Conservation (phyloP, 2,797 vertebrate species). For the Poeciliopsis presidionis region DNA sequence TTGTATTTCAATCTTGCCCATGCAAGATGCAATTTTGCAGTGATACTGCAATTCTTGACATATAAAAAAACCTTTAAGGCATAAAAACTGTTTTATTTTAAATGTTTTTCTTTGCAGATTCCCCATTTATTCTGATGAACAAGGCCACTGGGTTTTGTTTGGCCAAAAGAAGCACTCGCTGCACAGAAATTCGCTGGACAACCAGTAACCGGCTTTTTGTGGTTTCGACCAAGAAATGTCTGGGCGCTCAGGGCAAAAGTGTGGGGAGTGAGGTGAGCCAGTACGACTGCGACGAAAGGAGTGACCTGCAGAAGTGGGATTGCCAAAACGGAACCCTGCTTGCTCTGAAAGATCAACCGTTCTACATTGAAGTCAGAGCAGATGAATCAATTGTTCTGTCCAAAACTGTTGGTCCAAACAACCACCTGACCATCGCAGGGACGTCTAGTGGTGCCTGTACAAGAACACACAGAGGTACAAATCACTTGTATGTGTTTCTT, state of each 20-base stretch:
- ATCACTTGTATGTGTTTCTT: neutral
- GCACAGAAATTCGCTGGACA: slow-evolving; percentile 85
- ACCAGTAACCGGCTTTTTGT: slow-evolving; percentile 84
- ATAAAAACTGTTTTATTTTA: neutral
- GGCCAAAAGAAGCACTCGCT: slow-evolving; percentile 40
- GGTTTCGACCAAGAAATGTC: slow-evolving; percentile 79
- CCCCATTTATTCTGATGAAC: slow-evolving; percentile 57
- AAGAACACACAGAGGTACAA: slow-evolving; percentile 88
- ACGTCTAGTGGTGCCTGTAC: slow-evolving; percentile 86
- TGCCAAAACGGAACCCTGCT: slow-evolving; percentile 89
- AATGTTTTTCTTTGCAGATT: slow-evolving; percentile 47
- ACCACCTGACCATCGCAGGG: slow-evolving; percentile 85
- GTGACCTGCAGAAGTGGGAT: slow-evolving; percentile 89
- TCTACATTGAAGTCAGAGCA: slow-evolving; percentile 85
- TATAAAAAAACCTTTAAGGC: neutral
- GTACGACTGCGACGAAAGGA: slow-evolving; percentile 84
- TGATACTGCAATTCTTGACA: too few relatives aligned
- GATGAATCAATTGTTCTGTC: slow-evolving; percentile 84
- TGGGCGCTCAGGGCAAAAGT: slow-evolving; percentile 83
- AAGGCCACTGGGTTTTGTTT: slow-evolving; percentile 64
- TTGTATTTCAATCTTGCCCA: neutral
- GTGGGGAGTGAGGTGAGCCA: slow-evolving; percentile 82
- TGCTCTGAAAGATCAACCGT: slow-evolving; percentile 79
- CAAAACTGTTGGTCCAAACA: slow-evolving; percentile 80
- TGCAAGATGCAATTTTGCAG: too few relatives aligned